Evolutionary conservation across 2,113 vertebrate genomes (phyloP).

Genomic region (Poeciliopsis retropinna): DNA sequence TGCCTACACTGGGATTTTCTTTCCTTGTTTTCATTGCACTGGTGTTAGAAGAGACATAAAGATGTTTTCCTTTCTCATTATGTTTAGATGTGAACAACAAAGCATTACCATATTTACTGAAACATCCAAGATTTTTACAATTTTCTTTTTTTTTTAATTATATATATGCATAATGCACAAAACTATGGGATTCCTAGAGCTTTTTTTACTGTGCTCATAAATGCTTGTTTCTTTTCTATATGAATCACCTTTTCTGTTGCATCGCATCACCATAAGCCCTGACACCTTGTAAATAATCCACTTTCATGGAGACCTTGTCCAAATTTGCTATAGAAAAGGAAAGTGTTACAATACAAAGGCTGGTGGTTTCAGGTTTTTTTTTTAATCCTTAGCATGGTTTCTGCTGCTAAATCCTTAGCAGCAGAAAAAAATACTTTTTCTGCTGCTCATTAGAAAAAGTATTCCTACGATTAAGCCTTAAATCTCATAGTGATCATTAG

Average conservation of each 20-base stretch:
- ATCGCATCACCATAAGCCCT: no score
- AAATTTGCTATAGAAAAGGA: conserved; percentile 27
- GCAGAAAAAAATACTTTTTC: no score
- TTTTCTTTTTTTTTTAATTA: no score
- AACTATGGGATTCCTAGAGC: no score
- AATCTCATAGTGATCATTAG: conserved; percentile 52
- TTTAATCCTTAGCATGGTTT: no score
- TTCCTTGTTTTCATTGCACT: not conserved
- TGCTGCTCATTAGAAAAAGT: conserved; percentile 44
- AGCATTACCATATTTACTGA: not conserved
- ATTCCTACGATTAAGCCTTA: conserved; percentile 52
- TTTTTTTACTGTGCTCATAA: no score
- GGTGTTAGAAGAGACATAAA: not conserved
- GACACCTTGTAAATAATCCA: conserved; percentile 27
- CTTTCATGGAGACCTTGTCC: conserved; percentile 16
- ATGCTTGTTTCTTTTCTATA: no score
- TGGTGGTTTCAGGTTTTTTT: no score
- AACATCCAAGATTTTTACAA: not conserved
- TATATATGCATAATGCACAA: no score
- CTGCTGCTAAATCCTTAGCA: no score
- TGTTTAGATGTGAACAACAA: not conserved
- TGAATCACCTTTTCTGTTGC: no score
- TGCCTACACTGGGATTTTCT: not conserved
- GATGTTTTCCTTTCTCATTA: not conserved
- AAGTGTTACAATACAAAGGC: conserved; percentile 14